phyloP scores from a whole-genome alignment of 2,797 vertebrate genomes.

The Craterocephalus amniculus region DNA sequence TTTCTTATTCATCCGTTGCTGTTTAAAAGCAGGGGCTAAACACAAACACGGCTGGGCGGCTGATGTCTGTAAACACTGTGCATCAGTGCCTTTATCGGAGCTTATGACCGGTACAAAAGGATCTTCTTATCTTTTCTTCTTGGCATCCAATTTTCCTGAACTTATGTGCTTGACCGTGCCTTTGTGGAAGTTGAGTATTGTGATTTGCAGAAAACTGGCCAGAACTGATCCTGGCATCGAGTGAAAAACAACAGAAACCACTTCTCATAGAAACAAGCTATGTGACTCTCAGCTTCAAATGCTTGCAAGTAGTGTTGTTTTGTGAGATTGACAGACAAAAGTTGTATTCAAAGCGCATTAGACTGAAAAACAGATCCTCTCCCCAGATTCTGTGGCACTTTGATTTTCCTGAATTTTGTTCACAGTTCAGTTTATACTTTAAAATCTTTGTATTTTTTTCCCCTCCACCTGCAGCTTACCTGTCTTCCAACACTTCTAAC shows the following conservation, averaged over 20 bases:
- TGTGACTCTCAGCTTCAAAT: neutral
- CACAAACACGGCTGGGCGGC: neutral
- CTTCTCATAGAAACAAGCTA: neutral
- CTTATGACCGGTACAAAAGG: neutral
- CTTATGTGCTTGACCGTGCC: neutral
- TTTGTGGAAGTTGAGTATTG: neutral
- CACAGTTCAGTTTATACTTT: slow-evolving; percentile 13
- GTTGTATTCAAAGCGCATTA: neutral
- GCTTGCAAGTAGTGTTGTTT: neutral
- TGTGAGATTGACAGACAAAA: slow-evolving; percentile 20
- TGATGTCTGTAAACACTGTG: slow-evolving; percentile 15
- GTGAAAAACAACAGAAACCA: neutral
- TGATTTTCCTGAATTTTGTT: slow-evolving; percentile 16
- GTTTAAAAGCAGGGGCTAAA: slow-evolving; percentile 14
- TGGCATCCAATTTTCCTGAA: neutral
- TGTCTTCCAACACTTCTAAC: slow-evolving; percentile 16
- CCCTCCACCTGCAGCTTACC: slow-evolving; percentile 6
- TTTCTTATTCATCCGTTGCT: slow-evolving; percentile 1
- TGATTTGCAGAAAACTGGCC: neutral
- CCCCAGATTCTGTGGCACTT: neutral
- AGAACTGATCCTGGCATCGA: neutral
- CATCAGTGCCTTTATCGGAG: slow-evolving; percentile 12
- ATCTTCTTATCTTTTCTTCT: neutral
- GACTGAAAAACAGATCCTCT: neutral
- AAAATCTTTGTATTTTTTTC: slow-evolving; percentile 17